phyloP scores from a whole-genome alignment of 2,888 invertebrate genomes.

The Rhogogaster chlorosoma region DNA sequence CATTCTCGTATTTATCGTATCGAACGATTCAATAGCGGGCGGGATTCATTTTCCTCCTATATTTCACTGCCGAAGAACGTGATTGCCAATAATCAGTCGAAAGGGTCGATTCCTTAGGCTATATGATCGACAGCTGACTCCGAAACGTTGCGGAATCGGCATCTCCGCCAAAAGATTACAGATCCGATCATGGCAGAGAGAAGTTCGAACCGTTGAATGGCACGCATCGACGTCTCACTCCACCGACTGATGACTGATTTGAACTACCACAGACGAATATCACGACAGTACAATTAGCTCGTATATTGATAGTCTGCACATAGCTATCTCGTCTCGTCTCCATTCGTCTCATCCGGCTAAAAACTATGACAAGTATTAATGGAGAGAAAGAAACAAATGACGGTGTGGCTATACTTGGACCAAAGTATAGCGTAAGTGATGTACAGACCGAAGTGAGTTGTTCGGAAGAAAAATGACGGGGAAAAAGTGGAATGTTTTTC shows the following conservation, averaged over 20 bases:
- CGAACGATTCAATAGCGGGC: constrained; percentile 4
- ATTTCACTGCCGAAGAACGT: constrained; percentile 9
- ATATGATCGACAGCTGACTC: constrained; percentile 17
- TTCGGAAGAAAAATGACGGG: not conserved
- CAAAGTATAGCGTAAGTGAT: not conserved
- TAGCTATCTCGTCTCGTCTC: constrained; percentile 15
- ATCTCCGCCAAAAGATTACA: not conserved
- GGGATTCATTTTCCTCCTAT: constrained; percentile 13
- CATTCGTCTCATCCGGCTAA: constrained; percentile 43
- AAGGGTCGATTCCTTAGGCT: not conserved
- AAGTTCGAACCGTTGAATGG: not conserved
- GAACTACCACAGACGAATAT: not conserved
- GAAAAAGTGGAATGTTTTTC: not conserved
- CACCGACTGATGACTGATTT: not conserved
- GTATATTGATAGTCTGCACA: constrained; percentile 31
- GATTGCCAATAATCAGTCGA: constrained; percentile 38
- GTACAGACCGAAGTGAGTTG: not conserved
- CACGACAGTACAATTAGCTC: constrained; percentile 44
- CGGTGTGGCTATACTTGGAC: constrained; percentile 37
- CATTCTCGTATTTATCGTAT: constrained; percentile 22
- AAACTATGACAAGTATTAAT: constrained; percentile 49
- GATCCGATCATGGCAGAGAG: not conserved
- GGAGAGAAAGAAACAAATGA: constrained; percentile 36
- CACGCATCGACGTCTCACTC: not conserved
- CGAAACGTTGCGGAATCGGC: too few relatives aligned